Conservation (phyloP, 1,140 invertebrate genomes). For the Pseudachorutes palmiensis region DNA sequence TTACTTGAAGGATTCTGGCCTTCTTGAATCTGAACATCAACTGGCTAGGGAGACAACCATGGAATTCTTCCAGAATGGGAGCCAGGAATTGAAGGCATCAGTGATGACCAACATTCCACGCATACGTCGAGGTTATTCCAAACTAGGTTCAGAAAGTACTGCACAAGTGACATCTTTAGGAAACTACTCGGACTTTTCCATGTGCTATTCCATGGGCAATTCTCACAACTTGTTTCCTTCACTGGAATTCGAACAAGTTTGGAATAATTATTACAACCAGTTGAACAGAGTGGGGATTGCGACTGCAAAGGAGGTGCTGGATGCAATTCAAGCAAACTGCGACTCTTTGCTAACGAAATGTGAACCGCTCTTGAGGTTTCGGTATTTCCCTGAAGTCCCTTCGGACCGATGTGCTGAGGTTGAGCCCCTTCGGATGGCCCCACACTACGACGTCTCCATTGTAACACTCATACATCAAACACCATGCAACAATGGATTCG, state of each 20-base stretch:
- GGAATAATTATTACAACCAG: not conserved
- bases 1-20: not conserved
- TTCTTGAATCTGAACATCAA: not conserved
- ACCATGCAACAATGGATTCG: conserved; percentile 5
- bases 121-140: not conserved
- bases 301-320: not conserved
- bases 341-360: not conserved
- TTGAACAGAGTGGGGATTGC: too few species aligned
- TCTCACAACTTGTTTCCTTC: not conserved
- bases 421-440: conserved; percentile 8
- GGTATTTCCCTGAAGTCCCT: not conserved
- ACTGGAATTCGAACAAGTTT: not conserved
- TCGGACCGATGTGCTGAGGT: not conserved
- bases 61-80: not conserved
- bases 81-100: not conserved
- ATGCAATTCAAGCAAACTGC: not conserved
- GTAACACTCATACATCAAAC: conserved; percentile 5
- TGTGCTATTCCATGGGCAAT: conserved; percentile 6
- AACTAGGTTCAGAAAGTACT: not conserved
- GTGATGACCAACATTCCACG: not conserved
- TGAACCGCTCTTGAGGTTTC: conserved; percentile 2
- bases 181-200: not conserved
- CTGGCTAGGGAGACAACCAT: not conserved
- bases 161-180: not conserved
- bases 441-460: conserved; percentile 10